A percentile compares a stretch with the other conserved stretches of the same genome.
Evolutionary conservation across 2,113 vertebrate genomes (phyloP).

Genomic region (Thermophis baileyi): DNA sequence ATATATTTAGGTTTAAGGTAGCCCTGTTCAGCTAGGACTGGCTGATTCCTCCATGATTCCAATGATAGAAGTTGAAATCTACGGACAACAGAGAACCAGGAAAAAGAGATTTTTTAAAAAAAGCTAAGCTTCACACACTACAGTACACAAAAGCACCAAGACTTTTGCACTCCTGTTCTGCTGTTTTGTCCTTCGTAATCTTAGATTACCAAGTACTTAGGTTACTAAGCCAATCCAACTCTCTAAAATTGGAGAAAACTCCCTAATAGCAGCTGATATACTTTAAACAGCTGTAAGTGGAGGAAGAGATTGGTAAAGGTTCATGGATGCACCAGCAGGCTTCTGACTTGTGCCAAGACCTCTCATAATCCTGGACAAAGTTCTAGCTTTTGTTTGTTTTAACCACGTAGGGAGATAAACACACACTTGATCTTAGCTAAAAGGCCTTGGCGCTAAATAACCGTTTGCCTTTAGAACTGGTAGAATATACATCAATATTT

Average conservation of each 20-base stretch:
- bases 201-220: background rate
- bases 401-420: background rate
- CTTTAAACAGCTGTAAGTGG: no score
- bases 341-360: background rate
- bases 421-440: background rate
- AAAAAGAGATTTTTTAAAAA: background rate
- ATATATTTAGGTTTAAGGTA: background rate
- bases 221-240: background rate
- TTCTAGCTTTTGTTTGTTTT: background rate
- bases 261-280: background rate
- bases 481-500: background rate
- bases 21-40: background rate
- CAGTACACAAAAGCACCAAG: background rate
- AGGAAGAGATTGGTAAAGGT: background rate
- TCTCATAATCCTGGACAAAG: background rate
- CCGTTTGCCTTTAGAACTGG: background rate
- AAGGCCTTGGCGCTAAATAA: background rate
- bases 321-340: background rate
- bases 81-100: background rate
- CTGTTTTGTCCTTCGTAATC: background rate
- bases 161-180: background rate
- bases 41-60: background rate
- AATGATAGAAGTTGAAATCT: background rate
- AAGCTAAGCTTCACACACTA: background rate
- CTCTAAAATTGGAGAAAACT: background rate